Evolutionary conservation across 2,888 invertebrate genomes (phyloP).

Genomic region (Agrochola litura): DNA sequence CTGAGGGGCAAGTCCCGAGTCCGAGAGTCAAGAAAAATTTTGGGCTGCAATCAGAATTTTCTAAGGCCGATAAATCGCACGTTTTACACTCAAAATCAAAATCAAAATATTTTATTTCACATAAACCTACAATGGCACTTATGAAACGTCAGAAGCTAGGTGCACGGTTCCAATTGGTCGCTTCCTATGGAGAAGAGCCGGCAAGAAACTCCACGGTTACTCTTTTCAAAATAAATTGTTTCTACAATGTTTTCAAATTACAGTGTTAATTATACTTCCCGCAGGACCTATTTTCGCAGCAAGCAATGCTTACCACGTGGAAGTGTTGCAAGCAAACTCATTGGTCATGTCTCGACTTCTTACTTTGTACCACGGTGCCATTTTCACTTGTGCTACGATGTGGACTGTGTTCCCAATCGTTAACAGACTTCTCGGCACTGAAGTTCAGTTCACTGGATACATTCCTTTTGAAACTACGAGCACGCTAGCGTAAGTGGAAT

Average conservation of each 20-base stretch:
- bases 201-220: too few relatives aligned
- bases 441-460: conserved; percentile 79
- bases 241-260: too few relatives aligned
- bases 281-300: conserved; percentile 77
- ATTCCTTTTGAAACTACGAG: conserved; percentile 79
- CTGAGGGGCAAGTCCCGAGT: background rate
- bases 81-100: too few relatives aligned
- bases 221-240: too few relatives aligned
- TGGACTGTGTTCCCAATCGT: conserved; percentile 79
- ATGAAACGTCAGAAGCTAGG: too few relatives aligned
- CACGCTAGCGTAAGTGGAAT: conserved; percentile 75
- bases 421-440: conserved; percentile 74
- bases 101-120: too few relatives aligned
- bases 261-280: too few relatives aligned
- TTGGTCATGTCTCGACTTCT: conserved; percentile 76
- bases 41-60: too few relatives aligned
- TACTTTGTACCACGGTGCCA: conserved; percentile 72
- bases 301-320: conserved; percentile 71
- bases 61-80: background rate
- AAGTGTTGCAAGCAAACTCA: conserved; percentile 75
- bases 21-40: background rate
- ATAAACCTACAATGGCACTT: too few relatives aligned
- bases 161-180: too few relatives aligned
- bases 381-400: conserved; percentile 70
- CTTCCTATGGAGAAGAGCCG: too few relatives aligned